A percentile compares a stretch with the other conserved stretches of the same genome.
phyloP scores from a whole-genome alignment of 35 echinoderm and acorn worm species.

The Hemicentrotus pulcherrimus region DNA sequence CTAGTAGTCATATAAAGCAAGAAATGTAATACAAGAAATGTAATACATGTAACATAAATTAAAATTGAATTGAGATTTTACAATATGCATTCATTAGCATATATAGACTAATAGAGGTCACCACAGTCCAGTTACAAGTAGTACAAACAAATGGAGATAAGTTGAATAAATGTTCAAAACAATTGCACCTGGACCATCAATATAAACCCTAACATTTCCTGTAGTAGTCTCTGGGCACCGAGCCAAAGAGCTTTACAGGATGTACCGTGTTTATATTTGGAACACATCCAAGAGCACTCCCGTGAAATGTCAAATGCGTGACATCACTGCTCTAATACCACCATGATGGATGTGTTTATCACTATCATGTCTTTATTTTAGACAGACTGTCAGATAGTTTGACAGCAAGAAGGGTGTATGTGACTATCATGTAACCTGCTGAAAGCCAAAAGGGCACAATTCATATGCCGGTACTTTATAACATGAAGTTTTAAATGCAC shows the following conservation, averaged over 20 bases:
- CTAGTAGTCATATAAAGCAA: too few relatives aligned
- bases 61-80: too few relatives aligned
- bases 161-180: background rate
- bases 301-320: background rate
- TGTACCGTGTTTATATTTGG: background rate
- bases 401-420: background rate
- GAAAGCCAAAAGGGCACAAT: too few relatives aligned
- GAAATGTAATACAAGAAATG: too few relatives aligned
- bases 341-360: background rate
- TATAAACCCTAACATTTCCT: background rate
- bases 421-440: too few relatives aligned
- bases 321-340: slow-evolving; percentile 1
- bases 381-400: background rate
- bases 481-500: too few relatives aligned
- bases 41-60: too few relatives aligned
- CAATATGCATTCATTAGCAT: too few relatives aligned
- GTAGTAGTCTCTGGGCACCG: background rate
- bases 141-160: background rate
- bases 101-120: background rate
- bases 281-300: background rate
- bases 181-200: background rate
- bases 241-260: background rate
- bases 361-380: background rate
- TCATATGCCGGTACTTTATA: too few relatives aligned
- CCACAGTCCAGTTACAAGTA: background rate